Conservation (phyloP, 2,888 invertebrate genomes). For the Acheta domesticus region DNA sequence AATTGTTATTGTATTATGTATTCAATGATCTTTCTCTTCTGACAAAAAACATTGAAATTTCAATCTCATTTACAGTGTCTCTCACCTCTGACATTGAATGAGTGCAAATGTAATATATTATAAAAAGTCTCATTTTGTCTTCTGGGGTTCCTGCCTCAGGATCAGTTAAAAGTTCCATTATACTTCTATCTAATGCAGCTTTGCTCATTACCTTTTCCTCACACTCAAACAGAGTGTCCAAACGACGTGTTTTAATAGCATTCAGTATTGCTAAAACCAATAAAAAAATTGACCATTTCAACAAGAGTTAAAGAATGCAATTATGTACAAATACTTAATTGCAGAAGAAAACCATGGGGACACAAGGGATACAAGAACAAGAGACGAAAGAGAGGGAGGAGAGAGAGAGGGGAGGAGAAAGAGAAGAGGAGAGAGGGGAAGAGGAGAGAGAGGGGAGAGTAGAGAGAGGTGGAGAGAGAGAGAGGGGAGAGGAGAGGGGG, state of each 20-base stretch:
- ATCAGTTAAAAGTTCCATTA: conserved; percentile 85
- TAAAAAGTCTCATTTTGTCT: conserved; percentile 88
- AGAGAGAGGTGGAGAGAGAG: too few relatives aligned
- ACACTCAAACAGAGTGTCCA: conserved; percentile 95
- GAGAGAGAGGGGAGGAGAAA: too few relatives aligned
- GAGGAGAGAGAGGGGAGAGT: too few relatives aligned
- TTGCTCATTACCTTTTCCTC: conserved; percentile 97
- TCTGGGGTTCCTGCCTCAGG: conserved; percentile 82
- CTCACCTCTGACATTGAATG: conserved; percentile 68
- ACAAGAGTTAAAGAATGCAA: conserved; percentile 18
- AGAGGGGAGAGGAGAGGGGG: too few relatives aligned
- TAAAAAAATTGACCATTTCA: conserved; percentile 12
- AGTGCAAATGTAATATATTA: conserved; percentile 87
- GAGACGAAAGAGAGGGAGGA: too few relatives aligned
- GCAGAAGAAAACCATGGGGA: too few relatives aligned
- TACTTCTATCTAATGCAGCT: conserved; percentile 72
- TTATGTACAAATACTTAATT: too few relatives aligned
- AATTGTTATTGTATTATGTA: conserved; percentile 20
- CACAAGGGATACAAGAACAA: too few relatives aligned
- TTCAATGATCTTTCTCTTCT: conserved; percentile 47
- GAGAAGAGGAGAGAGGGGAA: too few relatives aligned
- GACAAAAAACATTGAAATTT: conserved; percentile 78
- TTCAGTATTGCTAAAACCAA: conserved; percentile 65
- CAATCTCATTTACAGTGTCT: conserved; percentile 89
- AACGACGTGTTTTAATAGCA: conserved; percentile 78